Evolutionary conservation across 1,140 invertebrate genomes (phyloP), one percentile per base, ranked within the genome.

Genomic region (Tetraneura akinire): DNA sequence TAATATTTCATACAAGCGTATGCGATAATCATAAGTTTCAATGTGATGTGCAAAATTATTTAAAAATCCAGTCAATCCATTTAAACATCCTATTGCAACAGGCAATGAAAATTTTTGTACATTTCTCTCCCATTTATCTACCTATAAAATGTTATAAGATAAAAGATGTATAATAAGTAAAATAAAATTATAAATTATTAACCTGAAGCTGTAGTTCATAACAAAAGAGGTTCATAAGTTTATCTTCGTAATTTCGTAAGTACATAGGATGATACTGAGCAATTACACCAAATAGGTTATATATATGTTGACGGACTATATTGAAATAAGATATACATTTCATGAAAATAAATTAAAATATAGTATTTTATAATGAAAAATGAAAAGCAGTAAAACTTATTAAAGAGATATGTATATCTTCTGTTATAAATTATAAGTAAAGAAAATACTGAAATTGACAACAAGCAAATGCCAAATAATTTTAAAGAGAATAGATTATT

Each of bases 31-130:
- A 45, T 8, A n/a, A 23, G 42, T 70, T 45, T 70, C 21, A 1
- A 70, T 45, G 16, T 26, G 21, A 11, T 70, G n/a, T 9, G 66
- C 18, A 45, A 70, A 70, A 45, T 70, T 45, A 21, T 14, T 70
- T 70, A 70, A 70, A 68, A 70, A 70, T 70, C 66, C 66, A 14
- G 66, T 70, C 11, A 70, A 26, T 6, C 66, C 66, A 70, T 47
- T 45, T 47, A 70, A 23, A 47, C 66, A 70, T 23, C 66, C 66
- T 45, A 70, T 47, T 11, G 66, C 66, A 4, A 70, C 66, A 23
- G 66, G 66, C 14, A n/a, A 0, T 45, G 5, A 47, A 70, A 16
- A 47, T 16, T 42, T 23, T 23, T 16, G n/a, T 8, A 23, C 21
- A 23, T 70, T 70, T n/a, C 3, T 70, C 11, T 47, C 37, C 5